Evolutionary conservation across 2,888 invertebrate species (phyloP), one percentile per base, ranked within the genome.

Genomic region (Tipula vernalis): DNA sequence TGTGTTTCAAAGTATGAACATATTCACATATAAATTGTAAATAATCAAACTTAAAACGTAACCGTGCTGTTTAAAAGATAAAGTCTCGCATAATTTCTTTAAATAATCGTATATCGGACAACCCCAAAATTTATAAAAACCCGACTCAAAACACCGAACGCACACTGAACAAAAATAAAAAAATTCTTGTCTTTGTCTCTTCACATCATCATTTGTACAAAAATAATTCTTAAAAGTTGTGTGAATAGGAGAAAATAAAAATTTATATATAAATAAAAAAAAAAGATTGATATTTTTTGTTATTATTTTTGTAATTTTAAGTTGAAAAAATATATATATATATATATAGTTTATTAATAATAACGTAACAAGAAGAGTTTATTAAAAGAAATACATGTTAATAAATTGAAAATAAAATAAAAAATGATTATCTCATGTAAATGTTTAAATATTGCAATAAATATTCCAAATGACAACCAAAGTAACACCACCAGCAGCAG

Each of bases 401-500:
- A 71, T 10, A 71, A 57, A 71, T 71, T 71, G 12, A 71, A 71
- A 71, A 28, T 28, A 71, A 10, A 71, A 28, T 28, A 28, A 6
- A 89, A 88, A 88, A 91, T 91, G 90, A 89, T 90, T 89, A 90
- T 91, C 88, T 93, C 95, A 90, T 96, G 96, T 92, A 95, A 95
- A 93, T 96, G 96, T 92, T 92, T 96, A 90, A 96, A 96, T 92
- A 83, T 83, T 83, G 5, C 6, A 85, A 83, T 85, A 41, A 85
- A 36, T 84, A 41, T 84, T 84, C 71, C 13, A 28, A 84, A 84
- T 84, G 84, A 84, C 84, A 84, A 71, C 71, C 71, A 28, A 28
- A 71, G 28, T 28, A 71, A 28, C 28, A 71, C 28, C 51, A 44
- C 12, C 12, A 44, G 10, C 51, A 71, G 71, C 18, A 71, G 28